Base-by-base conservation (phyloP, 2,888 invertebrate genomes). In the Leptopilina drosophilae region DNA sequence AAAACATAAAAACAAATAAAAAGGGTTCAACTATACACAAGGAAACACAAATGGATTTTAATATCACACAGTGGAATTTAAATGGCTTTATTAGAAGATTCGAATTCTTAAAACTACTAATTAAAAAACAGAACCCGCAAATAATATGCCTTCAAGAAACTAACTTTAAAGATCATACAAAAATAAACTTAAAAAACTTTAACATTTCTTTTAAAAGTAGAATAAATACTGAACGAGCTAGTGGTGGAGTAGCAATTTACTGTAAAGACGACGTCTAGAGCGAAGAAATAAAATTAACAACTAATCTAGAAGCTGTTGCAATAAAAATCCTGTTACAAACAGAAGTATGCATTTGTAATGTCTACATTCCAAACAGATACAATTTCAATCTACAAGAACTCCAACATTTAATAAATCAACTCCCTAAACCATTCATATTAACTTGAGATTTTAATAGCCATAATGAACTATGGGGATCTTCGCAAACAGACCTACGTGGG, bases 301-400 rank as follows among this genome's bases (percentile, higher is more conserved):
- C 81, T 11, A 59, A 78, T 9, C n/a, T n/a, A n/a, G 84, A 87
- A 81, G 83, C 81, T 9, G 77, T 83, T 12, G 87, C 85, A 53
- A 53, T 78, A 7, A 79, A 62, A 62, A 26, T 84, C 9, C 15
- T n/a, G 12, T 56, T 53, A 1, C 53, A 78, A 0, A 15, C 2
- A 9, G 79, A 76, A 12, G 8, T 79, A 59, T 79, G 76, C 14
- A 64, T 80, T 1, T 81, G 77, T 40, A 77, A 79, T n/a, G 62
- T 79, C n/a, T n/a, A n/a, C n/a, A n/a, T n/a, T n/a, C n/a, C n/a
- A n/a, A n/a, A n/a, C n/a, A n/a, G n/a, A n/a, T n/a, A n/a, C n/a
- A n/a, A n/a, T n/a, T n/a, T n/a, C n/a, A n/a, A n/a, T n/a, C n/a
- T n/a, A n/a, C n/a, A n/a, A n/a, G n/a, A n/a, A n/a, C n/a, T n/a